Percentiles rank a stretch among this genome's conserved stretches.
Conservation (phyloP, 2,113 vertebrate species). For the Tychaedon coryphoeus region DNA sequence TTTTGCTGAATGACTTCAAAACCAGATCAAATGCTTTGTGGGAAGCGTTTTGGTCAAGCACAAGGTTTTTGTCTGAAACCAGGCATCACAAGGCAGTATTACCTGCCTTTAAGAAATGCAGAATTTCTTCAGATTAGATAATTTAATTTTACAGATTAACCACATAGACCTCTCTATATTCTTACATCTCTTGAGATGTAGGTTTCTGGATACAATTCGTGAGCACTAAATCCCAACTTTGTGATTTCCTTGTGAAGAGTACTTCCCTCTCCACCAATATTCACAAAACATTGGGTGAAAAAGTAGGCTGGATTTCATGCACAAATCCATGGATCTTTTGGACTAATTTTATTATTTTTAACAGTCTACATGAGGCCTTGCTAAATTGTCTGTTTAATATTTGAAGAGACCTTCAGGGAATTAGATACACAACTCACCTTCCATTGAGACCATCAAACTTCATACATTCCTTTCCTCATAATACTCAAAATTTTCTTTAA, state of each 20-base stretch:
- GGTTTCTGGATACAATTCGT: neutral
- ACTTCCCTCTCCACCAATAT: neutral
- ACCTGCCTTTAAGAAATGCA: neutral
- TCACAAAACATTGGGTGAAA: neutral
- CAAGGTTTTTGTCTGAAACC: neutral
- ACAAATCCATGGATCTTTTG: neutral
- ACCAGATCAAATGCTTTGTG: neutral
- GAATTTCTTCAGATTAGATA: neutral
- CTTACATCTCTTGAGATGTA: neutral
- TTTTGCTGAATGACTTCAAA: neutral
- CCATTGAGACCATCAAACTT: neutral
- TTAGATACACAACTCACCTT: neutral
- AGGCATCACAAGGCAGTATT: neutral
- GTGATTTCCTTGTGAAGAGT: neutral
- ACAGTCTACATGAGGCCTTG: neutral
- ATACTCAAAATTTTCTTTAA: neutral
- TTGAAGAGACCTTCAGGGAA: neutral
- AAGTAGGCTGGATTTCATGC: neutral
- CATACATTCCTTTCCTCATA: neutral
- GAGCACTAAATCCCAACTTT: neutral
- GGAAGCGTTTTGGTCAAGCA: neutral
- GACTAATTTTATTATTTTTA: neutral
- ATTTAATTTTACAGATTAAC: neutral
- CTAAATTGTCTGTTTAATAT: neutral
- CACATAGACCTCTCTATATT: neutral